A percentile compares a stretch with the other conserved stretches of the same genome.
Evolutionary conservation across 2,113 vertebrate species (phyloP).

Genomic region (Petaurus breviceps): DNA sequence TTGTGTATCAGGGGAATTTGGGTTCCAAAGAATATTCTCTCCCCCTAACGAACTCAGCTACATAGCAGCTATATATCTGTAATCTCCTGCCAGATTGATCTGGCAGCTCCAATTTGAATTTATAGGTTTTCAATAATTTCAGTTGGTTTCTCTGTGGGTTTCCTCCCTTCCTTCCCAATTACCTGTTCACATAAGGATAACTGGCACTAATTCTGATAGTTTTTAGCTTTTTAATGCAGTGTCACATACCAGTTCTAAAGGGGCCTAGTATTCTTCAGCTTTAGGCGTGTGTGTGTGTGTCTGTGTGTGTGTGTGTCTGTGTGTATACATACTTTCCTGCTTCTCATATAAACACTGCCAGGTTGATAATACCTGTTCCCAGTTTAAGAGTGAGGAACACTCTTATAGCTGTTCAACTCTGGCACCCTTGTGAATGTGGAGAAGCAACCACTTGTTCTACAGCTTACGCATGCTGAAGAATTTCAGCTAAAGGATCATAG

Average conservation of each 20-base stretch:
- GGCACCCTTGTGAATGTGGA: no score
- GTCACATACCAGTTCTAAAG: not conserved
- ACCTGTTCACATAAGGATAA: not conserved
- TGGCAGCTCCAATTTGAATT: not conserved
- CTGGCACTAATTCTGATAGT: not conserved
- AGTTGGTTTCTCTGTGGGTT: not conserved
- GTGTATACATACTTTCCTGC: no score
- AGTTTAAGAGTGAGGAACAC: no score
- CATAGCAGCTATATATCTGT: not conserved
- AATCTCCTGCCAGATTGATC: not conserved
- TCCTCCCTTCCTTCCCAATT: not conserved
- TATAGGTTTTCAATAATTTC: not conserved
- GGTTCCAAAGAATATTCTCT: not conserved
- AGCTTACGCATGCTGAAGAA: no score
- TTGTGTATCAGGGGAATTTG: not conserved
- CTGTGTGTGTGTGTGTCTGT: no score
- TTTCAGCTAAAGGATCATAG: no score
- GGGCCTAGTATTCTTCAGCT: no score
- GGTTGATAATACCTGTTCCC: no score
- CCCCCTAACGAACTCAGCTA: not conserved
- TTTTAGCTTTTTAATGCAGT: not conserved
- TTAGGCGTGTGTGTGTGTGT: no score
- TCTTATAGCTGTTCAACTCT: no score
- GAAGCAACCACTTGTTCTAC: no score
- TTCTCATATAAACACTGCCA: no score